Conservation (phyloP, 2,797 vertebrate species). For the Margarornis squamiger region DNA sequence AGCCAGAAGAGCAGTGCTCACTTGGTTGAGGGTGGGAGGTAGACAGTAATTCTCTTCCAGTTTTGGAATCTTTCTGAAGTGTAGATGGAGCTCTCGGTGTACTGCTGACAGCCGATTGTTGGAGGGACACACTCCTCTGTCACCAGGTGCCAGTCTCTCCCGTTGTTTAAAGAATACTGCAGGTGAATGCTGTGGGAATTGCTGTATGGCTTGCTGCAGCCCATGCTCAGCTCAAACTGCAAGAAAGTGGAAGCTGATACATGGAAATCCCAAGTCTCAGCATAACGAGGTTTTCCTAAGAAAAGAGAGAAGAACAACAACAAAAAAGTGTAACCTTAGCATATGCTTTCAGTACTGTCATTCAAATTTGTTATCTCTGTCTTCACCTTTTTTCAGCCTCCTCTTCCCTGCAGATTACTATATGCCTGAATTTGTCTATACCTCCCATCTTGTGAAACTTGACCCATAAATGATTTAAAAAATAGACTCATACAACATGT, state of each 20-base stretch:
- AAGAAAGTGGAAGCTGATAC: conserved; percentile 92
- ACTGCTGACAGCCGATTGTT: conserved; percentile 92
- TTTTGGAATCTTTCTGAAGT: conserved; percentile 91
- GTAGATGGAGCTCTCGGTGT: conserved; percentile 92
- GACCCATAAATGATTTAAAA: background rate
- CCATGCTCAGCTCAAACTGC: conserved; percentile 97
- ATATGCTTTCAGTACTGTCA: background rate
- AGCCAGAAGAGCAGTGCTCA: conserved; percentile 65
- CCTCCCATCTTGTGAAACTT: background rate
- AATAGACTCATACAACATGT: background rate
- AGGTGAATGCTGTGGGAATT: conserved; percentile 86
- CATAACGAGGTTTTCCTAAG: conserved; percentile 92
- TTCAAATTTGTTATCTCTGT: background rate
- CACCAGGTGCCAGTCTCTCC: conserved; percentile 92
- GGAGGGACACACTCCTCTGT: conserved; percentile 95
- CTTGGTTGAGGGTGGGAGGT: conserved; percentile 89
- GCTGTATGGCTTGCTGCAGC: conserved; percentile 91
- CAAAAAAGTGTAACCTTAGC: background rate
- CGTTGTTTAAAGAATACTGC: conserved; percentile 93
- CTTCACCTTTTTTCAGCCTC: background rate
- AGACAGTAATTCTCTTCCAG: conserved; percentile 93
- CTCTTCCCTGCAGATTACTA: background rate
- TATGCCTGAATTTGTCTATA: background rate
- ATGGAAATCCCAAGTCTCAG: conserved; percentile 97
- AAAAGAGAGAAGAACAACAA: background rate